Evolutionary conservation across 2,888 invertebrate species (phyloP).

Genomic region (Conchocele bisecta): DNA sequence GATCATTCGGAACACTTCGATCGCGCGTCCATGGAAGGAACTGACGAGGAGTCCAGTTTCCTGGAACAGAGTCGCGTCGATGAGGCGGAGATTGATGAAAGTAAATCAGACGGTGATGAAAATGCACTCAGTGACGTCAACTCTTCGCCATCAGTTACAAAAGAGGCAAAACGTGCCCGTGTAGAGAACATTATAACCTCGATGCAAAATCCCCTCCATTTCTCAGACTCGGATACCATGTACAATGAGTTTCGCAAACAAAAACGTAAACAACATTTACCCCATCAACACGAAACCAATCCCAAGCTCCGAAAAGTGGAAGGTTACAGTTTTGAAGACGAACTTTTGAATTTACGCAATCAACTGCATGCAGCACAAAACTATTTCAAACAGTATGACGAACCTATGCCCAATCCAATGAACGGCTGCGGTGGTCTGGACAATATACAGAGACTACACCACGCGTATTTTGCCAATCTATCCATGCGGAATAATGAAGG

Average conservation of each 20-base stretch:
- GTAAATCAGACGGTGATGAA: slow-evolving; percentile 54
- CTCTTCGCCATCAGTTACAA: slow-evolving; percentile 58
- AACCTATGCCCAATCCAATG: slow-evolving; percentile 49
- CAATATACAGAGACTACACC: slow-evolving; percentile 55
- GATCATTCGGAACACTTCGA: slow-evolving; percentile 56
- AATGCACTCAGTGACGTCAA: slow-evolving; percentile 42
- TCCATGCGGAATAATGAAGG: slow-evolving; percentile 38
- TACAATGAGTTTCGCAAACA: slow-evolving; percentile 69
- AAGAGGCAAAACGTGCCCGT: slow-evolving; percentile 92
- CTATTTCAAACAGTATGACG: slow-evolving; percentile 90
- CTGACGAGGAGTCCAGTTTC: slow-evolving; percentile 64
- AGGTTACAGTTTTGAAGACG: slow-evolving; percentile 87
- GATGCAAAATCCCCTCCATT: slow-evolving; percentile 87
- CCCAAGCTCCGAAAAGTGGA: slow-evolving; percentile 74
- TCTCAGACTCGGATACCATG: slow-evolving; percentile 49
- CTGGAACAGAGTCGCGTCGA: slow-evolving; percentile 50
- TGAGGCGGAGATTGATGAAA: slow-evolving; percentile 55
- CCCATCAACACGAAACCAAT: slow-evolving; percentile 89
- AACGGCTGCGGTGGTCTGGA: slow-evolving; percentile 52
- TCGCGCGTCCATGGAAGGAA: slow-evolving; percentile 62
- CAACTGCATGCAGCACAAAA: slow-evolving; percentile 96
- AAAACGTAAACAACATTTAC: slow-evolving; percentile 97
- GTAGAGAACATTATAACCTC: slow-evolving; percentile 97
- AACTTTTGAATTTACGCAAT: slow-evolving; percentile 93
- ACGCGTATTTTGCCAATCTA: slow-evolving; percentile 54